These are phyloP conservation scores for Tragopan temminckii DNA, from an alignment of 2,797 vertebrate genomes.

Conservation along the genomic window DNA sequence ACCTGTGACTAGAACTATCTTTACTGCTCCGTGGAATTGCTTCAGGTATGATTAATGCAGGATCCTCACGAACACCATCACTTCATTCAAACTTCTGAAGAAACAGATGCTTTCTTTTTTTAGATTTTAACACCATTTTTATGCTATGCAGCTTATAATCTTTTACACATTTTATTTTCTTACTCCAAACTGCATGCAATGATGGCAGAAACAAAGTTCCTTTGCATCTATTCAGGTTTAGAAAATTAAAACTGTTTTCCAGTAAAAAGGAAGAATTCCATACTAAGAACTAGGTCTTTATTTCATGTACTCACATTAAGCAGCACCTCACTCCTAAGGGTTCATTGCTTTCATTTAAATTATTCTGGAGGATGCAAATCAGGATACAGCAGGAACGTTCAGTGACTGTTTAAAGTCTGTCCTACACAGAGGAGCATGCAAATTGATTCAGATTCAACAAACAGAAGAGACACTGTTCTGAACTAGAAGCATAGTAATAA, in stretches of 20 bases:
- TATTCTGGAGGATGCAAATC: neutral
- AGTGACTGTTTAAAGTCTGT: slow-evolving; percentile 46
- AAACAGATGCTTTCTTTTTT: neutral
- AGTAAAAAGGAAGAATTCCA: neutral
- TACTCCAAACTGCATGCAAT: neutral
- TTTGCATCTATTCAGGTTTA: neutral
- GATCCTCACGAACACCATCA: accelerated
- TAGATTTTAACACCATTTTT: neutral
- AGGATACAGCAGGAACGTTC: slow-evolving; percentile 38
- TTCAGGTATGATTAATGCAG: neutral
- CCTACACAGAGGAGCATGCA: slow-evolving; percentile 33
- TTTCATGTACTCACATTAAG: neutral
- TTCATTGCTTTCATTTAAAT: slow-evolving; percentile 22
- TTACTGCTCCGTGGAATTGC: neutral
- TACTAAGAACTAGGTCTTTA: slow-evolving; percentile 19
- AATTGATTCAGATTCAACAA: slow-evolving; percentile 39
- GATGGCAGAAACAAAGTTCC: neutral
- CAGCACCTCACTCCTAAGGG: slow-evolving; percentile 37
- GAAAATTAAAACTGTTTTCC: neutral
- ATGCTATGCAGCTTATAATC: neutral
- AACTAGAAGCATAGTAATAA: neutral
- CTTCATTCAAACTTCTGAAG: neutral
- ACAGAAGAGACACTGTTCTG: slow-evolving; percentile 46
- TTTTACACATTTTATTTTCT: neutral
- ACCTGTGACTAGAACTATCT: accelerated